A percentile compares a stretch with the other conserved stretches of the same genome.
These are phyloP conservation scores for Melanerpes aurifrons DNA, from an alignment of 2,113 vertebrate species.

Conservation along the genomic window DNA sequence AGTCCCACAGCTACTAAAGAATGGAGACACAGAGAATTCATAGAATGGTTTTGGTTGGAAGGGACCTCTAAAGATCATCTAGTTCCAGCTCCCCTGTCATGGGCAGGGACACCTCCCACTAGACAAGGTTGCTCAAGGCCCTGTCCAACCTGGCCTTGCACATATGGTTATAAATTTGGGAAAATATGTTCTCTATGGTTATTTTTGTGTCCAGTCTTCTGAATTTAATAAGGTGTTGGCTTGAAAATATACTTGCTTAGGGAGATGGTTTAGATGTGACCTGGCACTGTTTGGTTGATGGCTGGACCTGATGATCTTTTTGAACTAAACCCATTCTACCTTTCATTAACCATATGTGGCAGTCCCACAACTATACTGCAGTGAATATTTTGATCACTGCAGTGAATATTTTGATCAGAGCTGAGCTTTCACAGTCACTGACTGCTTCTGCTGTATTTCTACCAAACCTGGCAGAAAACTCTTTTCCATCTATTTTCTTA, in stretches of 20 bases:
- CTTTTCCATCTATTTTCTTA: not conserved
- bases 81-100: no score
- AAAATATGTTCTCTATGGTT: not conserved
- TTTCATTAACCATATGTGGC: not conserved
- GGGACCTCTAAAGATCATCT: no score
- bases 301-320: no score
- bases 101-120: no score
- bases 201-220: rapidly evolving
- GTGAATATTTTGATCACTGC: not conserved
- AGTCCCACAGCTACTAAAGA: not conserved
- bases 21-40: constrained; percentile 10
- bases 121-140: no score
- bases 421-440: not conserved
- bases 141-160: no score
- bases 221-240: not conserved
- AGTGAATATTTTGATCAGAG: not conserved
- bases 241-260: not conserved
- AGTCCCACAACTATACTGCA: not conserved
- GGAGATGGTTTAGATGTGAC: no score
- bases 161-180: not conserved
- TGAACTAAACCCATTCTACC: no score
- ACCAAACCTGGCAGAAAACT: not conserved
- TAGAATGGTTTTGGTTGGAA: no score
- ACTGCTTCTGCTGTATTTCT: not conserved
- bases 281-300: no score